These are phyloP conservation scores for Physella acuta DNA, from an alignment of 1,140 invertebrate genomes.

Conservation along the genomic window DNA sequence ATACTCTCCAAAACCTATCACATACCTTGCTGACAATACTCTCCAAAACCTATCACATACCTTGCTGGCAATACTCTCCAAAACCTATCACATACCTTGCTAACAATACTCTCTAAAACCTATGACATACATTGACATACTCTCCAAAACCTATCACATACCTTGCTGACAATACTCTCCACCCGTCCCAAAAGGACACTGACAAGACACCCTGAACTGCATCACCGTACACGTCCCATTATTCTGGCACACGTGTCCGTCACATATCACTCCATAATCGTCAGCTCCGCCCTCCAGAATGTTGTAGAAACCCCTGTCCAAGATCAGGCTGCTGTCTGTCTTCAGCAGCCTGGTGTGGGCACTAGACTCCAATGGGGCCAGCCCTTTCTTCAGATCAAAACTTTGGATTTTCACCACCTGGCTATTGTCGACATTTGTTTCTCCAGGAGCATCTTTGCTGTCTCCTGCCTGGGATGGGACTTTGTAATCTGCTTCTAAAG, in stretches of 20 bases:
- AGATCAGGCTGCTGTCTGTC: not conserved
- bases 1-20: too few species aligned
- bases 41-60: too few species aligned
- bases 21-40: too few species aligned
- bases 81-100: too few species aligned
- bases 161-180: constrained; percentile 45
- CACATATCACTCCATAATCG: too few species aligned
- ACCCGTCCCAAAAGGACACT: constrained; percentile 41
- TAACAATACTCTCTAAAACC: too few species aligned
- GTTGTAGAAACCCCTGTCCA: constrained; percentile 10
- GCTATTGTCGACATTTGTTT: not conserved
- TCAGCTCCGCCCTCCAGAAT: constrained; percentile 9
- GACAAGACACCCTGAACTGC: constrained; percentile 32
- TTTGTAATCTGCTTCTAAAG: too few species aligned
- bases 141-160: too few species aligned
- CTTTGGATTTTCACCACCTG: constrained; percentile 10
- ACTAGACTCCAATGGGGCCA: constrained; percentile 3
- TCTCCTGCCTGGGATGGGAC: too few species aligned
- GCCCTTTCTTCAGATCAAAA: constrained; percentile 10
- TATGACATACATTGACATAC: too few species aligned
- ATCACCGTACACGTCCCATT: constrained; percentile 43
- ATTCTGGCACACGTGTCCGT: constrained; percentile 40
- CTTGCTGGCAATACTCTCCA: too few species aligned
- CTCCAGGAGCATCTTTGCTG: too few species aligned
- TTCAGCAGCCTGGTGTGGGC: not conserved